Conservation (phyloP, 2,113 vertebrate genomes). For the Pelecanus crispus region DNA sequence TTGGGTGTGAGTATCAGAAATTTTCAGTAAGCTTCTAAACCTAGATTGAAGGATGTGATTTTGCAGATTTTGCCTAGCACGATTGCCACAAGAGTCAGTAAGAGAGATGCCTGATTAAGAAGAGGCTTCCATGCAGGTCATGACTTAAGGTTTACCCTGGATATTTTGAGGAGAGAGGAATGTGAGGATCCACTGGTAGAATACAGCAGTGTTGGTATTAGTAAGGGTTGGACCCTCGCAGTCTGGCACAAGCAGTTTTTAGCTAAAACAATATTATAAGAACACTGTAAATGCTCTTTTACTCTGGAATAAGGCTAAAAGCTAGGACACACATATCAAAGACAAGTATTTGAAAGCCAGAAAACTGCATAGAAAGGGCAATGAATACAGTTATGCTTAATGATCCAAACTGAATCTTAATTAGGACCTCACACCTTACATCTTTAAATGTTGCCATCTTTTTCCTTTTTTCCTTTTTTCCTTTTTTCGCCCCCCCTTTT, state of each 20-base stretch:
- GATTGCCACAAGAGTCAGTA: background rate
- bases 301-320: background rate
- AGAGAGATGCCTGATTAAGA: background rate
- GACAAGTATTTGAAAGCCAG: background rate
- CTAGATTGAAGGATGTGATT: background rate
- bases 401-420: background rate
- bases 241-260: background rate
- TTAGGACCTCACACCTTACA: background rate
- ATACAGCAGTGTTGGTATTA: background rate
- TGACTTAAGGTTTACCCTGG: background rate
- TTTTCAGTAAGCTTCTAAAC: background rate
- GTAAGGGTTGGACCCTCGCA: background rate
- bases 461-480: background rate
- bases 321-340: accelerated
- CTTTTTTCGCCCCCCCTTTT: background rate
- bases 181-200: background rate
- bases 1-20: background rate
- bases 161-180: background rate
- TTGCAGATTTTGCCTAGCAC: background rate
- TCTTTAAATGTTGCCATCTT: background rate
- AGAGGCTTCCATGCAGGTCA: background rate
- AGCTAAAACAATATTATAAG: background rate
- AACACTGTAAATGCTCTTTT: background rate
- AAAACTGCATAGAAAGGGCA: background rate
- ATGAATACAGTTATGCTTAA: background rate